Evolutionary conservation across 2,888 invertebrate species (phyloP), one percentile per base, ranked within the genome.

Genomic region (Hymenopus coronatus): DNA sequence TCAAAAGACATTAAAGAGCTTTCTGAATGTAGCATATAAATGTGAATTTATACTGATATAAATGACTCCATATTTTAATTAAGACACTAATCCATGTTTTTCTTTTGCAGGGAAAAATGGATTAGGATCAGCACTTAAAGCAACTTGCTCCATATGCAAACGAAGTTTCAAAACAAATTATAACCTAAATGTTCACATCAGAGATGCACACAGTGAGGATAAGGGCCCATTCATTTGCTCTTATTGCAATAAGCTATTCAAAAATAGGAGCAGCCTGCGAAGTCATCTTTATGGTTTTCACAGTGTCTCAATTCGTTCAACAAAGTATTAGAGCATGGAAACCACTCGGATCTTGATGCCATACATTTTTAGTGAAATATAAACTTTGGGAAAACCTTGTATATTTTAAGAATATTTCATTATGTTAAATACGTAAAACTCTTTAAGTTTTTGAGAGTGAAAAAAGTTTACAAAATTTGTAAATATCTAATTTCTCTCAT

Each of bases 161-260:
- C 87, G 89, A 54, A 87, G 83, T 46, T 86, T 89, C 40, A 54
- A 28, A 20, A 87, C 46, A 28, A 89, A 89, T 81, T 82, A 82
- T 82, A 89, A 89, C 84, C 40, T 89, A 46, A 89, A 30, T 28
- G 83, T 89, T 27, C 89, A 89, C 40, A 70, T 89, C n/a, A 84
- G 89, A 70, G 86, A 89, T 83, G 87, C 84, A 20, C 89, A 89
- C 84, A 87, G 83, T 12, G 83, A 85, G 28, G 88, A 88, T 40
- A 54, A 46, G 27, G 82, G 84, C 3, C 83, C 83, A 82, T 82
- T 89, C 20, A 25, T 27, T 9, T 89, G 89, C 27, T 30, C 87
- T 28, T 70, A 28, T 27, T 89, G 89, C 84, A 86, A 54, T 46
- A 82, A 54, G 15, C 9, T 88, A 4, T 82, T 83, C 33, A 89